Conservation (phyloP, 2,888 invertebrate genomes). For the Dryocosmus kuriphilus region DNA sequence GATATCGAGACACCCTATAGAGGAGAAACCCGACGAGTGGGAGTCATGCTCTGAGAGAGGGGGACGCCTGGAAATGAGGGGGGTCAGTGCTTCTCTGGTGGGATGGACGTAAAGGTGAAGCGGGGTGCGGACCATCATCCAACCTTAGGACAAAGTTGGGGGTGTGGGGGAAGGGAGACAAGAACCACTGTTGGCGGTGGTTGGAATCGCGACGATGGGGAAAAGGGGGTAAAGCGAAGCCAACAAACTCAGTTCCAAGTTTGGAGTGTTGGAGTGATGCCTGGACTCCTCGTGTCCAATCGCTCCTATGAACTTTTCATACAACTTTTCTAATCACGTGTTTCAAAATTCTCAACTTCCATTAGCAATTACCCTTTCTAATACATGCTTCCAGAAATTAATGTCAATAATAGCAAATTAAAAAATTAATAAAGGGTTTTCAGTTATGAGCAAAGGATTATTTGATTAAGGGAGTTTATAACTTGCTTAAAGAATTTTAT, state of each 20-base stretch:
- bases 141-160: conserved; percentile 42
- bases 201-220: conserved; percentile 56
- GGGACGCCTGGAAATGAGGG: conserved; percentile 29
- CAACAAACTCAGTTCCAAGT: conserved; percentile 76
- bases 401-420: neutral
- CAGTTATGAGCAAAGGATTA: neutral
- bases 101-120: conserved; percentile 52
- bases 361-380: neutral
- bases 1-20: conserved; percentile 55
- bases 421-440: neutral
- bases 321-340: conserved; percentile 20
- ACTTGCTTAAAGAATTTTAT: neutral
- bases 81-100: conserved; percentile 28
- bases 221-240: conserved; percentile 71
- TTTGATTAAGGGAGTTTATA: neutral
- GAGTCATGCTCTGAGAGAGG: conserved; percentile 28
- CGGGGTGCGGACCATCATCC: conserved; percentile 47
- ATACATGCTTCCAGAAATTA: neutral
- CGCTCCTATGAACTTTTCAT: conserved; percentile 5
- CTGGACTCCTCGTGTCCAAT: conserved; percentile 62
- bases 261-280: conserved; percentile 71
- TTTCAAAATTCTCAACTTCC: neutral
- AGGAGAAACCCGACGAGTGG: conserved; percentile 43
- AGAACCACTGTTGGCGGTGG: conserved; percentile 55
- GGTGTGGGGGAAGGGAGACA: conserved; percentile 51